These are phyloP conservation scores for Drosophila persimilis DNA, from an alignment of 1,140 invertebrate species.

Conservation along the genomic window DNA sequence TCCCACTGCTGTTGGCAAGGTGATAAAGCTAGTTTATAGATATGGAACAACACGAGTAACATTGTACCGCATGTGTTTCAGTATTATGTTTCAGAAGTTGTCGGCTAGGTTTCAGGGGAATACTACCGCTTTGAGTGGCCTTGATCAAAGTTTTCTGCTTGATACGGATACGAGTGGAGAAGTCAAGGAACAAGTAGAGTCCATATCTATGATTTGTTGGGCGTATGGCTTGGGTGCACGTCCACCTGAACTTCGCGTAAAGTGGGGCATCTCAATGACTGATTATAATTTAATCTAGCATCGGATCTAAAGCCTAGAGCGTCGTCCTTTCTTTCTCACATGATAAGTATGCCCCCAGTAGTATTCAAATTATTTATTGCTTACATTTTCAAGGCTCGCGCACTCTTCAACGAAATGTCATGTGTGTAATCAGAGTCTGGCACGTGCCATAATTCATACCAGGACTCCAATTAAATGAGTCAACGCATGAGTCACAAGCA, in stretches of 20 bases:
- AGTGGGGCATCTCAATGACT: no score
- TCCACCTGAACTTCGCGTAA: no score
- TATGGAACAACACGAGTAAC: conserved; percentile 23
- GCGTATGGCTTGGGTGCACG: no score
- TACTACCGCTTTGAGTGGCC: not conserved
- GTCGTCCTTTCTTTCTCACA: no score
- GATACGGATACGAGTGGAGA: not conserved
- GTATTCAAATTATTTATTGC: no score
- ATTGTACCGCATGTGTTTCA: conserved; percentile 1
- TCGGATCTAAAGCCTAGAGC: no score
- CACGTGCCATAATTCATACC: conserved; percentile 31
- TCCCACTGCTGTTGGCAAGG: not conserved
- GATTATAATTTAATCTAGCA: no score
- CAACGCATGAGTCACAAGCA: conserved; percentile 17
- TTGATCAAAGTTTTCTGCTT: conserved; percentile 6
- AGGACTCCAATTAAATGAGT: conserved; percentile 45
- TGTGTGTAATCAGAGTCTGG: conserved; percentile 13
- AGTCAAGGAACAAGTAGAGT: conserved; percentile 1
- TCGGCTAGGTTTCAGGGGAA: not conserved
- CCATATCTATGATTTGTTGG: no score
- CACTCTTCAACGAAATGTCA: not conserved
- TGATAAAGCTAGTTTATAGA: conserved; percentile 26
- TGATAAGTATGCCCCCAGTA: no score
- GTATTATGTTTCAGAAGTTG: conserved; percentile 12
- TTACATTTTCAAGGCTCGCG: no score